Conservation (phyloP, 2,797 vertebrate genomes). For the Clarias fuscus region DNA sequence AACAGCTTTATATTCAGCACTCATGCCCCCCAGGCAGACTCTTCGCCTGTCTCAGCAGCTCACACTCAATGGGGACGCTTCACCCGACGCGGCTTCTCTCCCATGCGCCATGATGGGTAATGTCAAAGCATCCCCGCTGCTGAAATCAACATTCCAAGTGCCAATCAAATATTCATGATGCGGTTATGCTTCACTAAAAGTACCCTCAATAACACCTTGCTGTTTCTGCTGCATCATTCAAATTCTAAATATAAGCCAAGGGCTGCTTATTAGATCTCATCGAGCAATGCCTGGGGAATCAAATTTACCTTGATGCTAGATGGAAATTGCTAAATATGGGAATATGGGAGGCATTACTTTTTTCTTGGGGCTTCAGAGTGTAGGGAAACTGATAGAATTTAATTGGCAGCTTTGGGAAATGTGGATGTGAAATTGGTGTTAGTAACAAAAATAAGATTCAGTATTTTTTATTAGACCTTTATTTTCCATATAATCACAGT, state of each 20-base stretch:
- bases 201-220: conserved; percentile 26
- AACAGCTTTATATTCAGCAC: conserved; percentile 57
- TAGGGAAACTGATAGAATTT: not conserved
- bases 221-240: conserved; percentile 17
- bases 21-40: conserved; percentile 53
- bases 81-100: conserved; percentile 2
- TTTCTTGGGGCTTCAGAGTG: not conserved
- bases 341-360: conserved; percentile 24
- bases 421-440: conserved; percentile 3
- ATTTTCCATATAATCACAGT: conserved; percentile 54
- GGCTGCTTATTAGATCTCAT: conserved; percentile 31
- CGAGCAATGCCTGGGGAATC: conserved; percentile 32
- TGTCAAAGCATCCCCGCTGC: conserved; percentile 28
- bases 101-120: conserved; percentile 37
- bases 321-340: conserved; percentile 33
- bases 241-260: conserved; percentile 12
- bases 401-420: conserved; percentile 19
- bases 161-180: conserved; percentile 21
- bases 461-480: not conserved
- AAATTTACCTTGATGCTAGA: conserved; percentile 15
- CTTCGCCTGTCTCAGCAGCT: conserved; percentile 48
- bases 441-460: not conserved
- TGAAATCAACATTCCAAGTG: conserved; percentile 16
- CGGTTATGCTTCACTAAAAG: conserved; percentile 28
- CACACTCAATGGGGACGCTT: conserved; percentile 23